Conservation (phyloP, 53 echinoderm and acorn worm species). For the Pentamera pediparva region DNA sequence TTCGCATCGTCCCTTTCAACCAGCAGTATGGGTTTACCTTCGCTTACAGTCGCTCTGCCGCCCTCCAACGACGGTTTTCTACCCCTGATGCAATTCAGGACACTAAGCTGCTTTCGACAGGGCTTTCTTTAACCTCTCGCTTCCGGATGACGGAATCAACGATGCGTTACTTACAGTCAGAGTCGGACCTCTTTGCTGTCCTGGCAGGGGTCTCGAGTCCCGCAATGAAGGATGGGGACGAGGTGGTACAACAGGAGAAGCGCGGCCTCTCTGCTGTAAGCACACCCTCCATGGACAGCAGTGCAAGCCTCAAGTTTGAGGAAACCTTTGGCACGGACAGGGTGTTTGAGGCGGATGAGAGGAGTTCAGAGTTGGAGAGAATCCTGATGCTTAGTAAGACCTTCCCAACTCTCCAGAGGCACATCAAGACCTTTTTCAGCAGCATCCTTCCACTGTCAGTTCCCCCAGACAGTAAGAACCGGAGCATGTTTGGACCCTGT, state of each 20-base stretch:
- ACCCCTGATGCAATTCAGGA: constrained; percentile 28
- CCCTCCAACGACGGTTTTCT: constrained; percentile 25
- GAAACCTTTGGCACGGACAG: constrained; percentile 63
- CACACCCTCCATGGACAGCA: constrained; percentile 39
- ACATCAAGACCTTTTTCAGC: constrained; percentile 35
- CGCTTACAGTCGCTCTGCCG: not conserved
- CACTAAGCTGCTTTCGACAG: not conserved
- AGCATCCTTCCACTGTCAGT: constrained; percentile 31
- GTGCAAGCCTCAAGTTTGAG: constrained; percentile 58
- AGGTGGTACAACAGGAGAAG: constrained; percentile 20
- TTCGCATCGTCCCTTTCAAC: constrained; percentile 51
- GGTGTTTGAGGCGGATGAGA: constrained; percentile 20
- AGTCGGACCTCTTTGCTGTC: constrained; percentile 76
- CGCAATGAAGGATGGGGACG: constrained; percentile 45
- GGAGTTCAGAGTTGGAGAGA: constrained; percentile 10
- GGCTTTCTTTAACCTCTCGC: constrained; percentile 30
- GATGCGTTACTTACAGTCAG: constrained; percentile 69
- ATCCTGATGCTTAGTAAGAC: not conserved
- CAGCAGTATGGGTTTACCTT: constrained; percentile 62
- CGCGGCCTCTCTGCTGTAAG: not conserved
- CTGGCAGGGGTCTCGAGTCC: constrained; percentile 65
- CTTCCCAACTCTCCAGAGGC: constrained; percentile 23
- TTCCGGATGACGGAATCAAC: constrained; percentile 89
- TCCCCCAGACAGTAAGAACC: not conserved
- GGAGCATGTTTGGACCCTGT: not conserved